These are phyloP conservation scores for Oostethus manadensis DNA, from an alignment of 2,113 vertebrate genomes.

Conservation along the genomic window DNA sequence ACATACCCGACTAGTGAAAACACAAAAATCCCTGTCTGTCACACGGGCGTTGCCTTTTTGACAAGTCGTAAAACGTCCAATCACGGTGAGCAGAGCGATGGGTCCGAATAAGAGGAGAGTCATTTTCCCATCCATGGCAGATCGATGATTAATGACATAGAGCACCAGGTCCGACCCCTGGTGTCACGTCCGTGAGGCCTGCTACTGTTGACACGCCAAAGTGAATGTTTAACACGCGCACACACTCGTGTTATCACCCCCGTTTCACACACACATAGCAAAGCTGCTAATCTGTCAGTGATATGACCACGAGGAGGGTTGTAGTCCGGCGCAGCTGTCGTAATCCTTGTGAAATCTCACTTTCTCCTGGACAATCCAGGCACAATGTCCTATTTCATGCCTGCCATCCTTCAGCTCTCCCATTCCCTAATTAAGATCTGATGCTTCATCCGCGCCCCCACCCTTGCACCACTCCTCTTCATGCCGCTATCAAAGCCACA, in stretches of 20 bases:
- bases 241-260: conserved; percentile 14
- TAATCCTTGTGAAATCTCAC: conserved; percentile 76
- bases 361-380: conserved; percentile 66
- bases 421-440: conserved; percentile 49
- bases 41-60: conserved; percentile 55
- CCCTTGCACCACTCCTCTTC: not conserved
- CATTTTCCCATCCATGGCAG: conserved; percentile 11
- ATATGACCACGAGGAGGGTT: conserved; percentile 55
- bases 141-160: conserved; percentile 21
- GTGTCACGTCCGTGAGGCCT: conserved; percentile 28
- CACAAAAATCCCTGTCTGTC: conserved; percentile 57
- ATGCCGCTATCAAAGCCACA: conserved; percentile 29
- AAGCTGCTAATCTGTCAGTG: conserved; percentile 67
- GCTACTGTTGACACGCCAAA: conserved; percentile 50
- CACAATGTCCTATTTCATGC: conserved; percentile 70
- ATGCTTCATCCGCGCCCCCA: not conserved
- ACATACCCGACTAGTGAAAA: conserved; percentile 63
- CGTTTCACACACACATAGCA: conserved; percentile 20
- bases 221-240: conserved; percentile 27
- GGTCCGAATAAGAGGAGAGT: conserved; percentile 14
- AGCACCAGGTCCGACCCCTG: conserved; percentile 36
- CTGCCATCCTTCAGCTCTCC: conserved; percentile 57
- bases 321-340: conserved; percentile 56
- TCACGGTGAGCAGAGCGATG: conserved; percentile 18
- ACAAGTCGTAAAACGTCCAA: conserved; percentile 55